Base-by-base conservation (phyloP, 2,888 invertebrate genomes). In the Eueremaeus valkanovi region DNA sequence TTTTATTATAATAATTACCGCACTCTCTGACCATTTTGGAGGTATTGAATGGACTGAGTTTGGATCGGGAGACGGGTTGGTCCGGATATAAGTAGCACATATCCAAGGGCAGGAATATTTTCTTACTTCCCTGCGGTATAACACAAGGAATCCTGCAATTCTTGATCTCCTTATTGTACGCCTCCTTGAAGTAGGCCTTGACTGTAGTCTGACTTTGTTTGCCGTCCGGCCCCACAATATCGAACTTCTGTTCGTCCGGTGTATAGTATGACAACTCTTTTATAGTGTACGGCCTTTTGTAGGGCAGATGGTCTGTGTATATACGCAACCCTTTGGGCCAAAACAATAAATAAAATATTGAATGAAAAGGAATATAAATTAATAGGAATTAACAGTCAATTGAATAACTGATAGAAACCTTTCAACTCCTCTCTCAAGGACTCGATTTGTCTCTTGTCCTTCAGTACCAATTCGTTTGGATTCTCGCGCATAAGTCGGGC, bases 1-100 rank as follows among this genome's bases (percentile, higher is more conserved):
- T 13, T 33, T 9, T 27, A 31, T 27, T 27, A 58, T 27, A 24
- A 9, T 9, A 9, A 27, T 58, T 27, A 58, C 29, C 51, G 21
- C 51, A 51, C 6, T 11, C 51, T 51, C 51, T 13, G 51, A 51
- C 51, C 51, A 51, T 13, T n/a, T n/a, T 8, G 16, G 51, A 51
- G 9, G 51, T 51, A 21, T 51, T 51, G 18, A 13, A 6, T 13
- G 11, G 11, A 21, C 18, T 24, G 24, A 73, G 9, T 24, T 72
- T 72, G 9, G 8, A 5, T 9, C 72, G 13, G 29, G 68, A 6
- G 11, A 72, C 73, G n/a, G 21, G 21, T 36, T 74, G 68, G 27
- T 73, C 36, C 16, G 68, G 74, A 8, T 33, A 16, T 24, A 68
- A 11, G 3, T 73, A 13, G 63, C 78, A 79, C 76, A 49, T 27